Percentiles rank a stretch among this genome's conserved stretches.
phyloP scores from a whole-genome alignment of 2,113 vertebrate genomes.

The Spheniscus mendiculus region DNA sequence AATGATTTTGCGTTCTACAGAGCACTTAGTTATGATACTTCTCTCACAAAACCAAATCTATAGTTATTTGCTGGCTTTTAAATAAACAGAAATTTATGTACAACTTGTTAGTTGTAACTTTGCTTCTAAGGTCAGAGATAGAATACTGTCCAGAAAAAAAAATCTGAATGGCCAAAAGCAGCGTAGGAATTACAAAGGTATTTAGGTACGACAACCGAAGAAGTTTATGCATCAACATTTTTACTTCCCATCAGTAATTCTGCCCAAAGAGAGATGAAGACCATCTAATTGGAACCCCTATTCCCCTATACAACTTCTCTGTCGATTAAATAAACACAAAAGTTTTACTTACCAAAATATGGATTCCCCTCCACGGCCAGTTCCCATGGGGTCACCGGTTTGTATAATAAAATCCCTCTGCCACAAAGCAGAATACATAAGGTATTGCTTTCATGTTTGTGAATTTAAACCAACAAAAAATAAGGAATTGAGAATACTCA shows the following conservation, averaged over 20 bases:
- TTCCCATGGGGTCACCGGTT: slow-evolving; percentile 93
- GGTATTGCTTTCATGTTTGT: background rate
- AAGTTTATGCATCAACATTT: background rate
- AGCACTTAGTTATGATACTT: background rate
- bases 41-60: background rate
- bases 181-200: background rate
- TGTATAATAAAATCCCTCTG: slow-evolving; percentile 96
- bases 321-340: background rate
- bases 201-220: background rate
- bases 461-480: background rate
- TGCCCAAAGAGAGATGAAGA: background rate
- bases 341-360: slow-evolving; percentile 85
- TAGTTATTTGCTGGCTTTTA: background rate
- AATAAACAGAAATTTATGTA: background rate
- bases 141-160: background rate
- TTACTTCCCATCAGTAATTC: background rate
- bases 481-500: slow-evolving; percentile 55
- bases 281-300: background rate
- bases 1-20: background rate
- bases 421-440: background rate
- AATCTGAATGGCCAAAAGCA: background rate
- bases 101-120: background rate
- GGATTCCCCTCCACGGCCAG: slow-evolving; percentile 93
- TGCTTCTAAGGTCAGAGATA: background rate
- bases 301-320: background rate